Percentiles rank a stretch among this genome's conserved stretches.
phyloP scores from a whole-genome alignment of 2,888 invertebrate species.

The Morinoia aosen region DNA sequence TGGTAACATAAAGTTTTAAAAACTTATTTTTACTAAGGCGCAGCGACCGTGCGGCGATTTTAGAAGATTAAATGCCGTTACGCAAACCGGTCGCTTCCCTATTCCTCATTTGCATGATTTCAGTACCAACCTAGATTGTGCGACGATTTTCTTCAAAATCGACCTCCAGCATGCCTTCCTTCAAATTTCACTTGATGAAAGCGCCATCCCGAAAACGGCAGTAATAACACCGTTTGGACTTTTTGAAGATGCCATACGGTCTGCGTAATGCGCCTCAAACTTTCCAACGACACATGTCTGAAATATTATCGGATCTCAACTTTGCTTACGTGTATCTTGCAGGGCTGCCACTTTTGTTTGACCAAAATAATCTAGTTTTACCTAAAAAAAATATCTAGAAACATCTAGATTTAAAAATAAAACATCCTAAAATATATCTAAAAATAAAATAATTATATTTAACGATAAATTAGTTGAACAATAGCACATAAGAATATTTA shows the following conservation, averaged over 20 bases:
- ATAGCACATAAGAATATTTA: too few relatives aligned
- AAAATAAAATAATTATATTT: too few relatives aligned
- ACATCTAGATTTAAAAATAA: too few relatives aligned
- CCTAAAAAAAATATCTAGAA: too few relatives aligned
- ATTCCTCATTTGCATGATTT: constrained; percentile 71
- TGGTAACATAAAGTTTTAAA: too few relatives aligned
- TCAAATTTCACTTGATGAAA: constrained; percentile 71
- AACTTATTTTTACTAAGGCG: too few relatives aligned
- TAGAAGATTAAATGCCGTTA: constrained; percentile 70
- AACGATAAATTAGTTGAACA: too few relatives aligned
- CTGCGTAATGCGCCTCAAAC: too few relatives aligned
- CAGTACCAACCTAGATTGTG: constrained; percentile 56
- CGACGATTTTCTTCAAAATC: constrained; percentile 65
- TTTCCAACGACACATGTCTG: constrained; percentile 26
- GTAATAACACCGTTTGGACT: constrained; percentile 71
- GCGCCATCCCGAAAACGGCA: constrained; percentile 71
- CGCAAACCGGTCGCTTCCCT: constrained; percentile 71
- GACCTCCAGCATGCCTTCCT: too few relatives aligned
- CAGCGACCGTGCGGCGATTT: constrained; percentile 68
- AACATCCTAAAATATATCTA: too few relatives aligned
- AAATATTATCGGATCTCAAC: neutral
- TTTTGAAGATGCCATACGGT: constrained; percentile 71
- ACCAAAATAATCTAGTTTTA: too few relatives aligned
- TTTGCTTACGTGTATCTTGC: neutral
- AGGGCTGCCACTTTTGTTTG: too few relatives aligned